phyloP scores from a whole-genome alignment of 2,888 invertebrate species.

The Geophilus truncorum region DNA sequence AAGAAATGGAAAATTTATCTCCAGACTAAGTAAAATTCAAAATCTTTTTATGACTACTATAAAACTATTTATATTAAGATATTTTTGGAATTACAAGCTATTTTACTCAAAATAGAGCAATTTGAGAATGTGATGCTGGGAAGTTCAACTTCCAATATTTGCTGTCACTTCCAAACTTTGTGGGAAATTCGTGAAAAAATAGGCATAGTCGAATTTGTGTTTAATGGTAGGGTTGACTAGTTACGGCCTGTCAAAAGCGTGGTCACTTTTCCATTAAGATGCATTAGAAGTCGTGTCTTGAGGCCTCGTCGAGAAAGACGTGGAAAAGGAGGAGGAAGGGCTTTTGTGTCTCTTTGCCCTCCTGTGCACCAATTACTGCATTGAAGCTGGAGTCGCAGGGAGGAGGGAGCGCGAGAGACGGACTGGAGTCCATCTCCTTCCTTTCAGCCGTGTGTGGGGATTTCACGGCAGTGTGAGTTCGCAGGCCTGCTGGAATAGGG shows the following conservation, averaged over 20 bases:
- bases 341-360: slow-evolving; percentile 37
- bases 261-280: not conserved
- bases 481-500: not conserved
- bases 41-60: too few species aligned
- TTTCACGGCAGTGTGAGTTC: slow-evolving; percentile 46
- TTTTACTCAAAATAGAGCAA: too few species aligned
- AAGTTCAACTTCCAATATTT: too few species aligned
- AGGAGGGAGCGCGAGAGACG: slow-evolving; percentile 40
- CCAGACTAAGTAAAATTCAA: too few species aligned
- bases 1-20: too few species aligned
- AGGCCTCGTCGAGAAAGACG: not conserved
- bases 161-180: too few species aligned
- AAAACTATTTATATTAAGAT: too few species aligned
- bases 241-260: not conserved
- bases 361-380: slow-evolving; percentile 39
- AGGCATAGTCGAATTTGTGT: not conserved
- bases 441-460: slow-evolving; percentile 29
- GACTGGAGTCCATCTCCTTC: slow-evolving; percentile 46
- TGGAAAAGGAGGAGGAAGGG: slow-evolving; percentile 33
- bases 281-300: not conserved
- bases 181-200: too few species aligned
- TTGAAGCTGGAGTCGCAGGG: slow-evolving; percentile 48
- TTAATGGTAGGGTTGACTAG: not conserved
- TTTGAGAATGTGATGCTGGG: too few species aligned
- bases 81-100: too few species aligned